Evolutionary conservation across 1,140 invertebrate species (phyloP).

Genomic region (Drosophila ogumai): DNA sequence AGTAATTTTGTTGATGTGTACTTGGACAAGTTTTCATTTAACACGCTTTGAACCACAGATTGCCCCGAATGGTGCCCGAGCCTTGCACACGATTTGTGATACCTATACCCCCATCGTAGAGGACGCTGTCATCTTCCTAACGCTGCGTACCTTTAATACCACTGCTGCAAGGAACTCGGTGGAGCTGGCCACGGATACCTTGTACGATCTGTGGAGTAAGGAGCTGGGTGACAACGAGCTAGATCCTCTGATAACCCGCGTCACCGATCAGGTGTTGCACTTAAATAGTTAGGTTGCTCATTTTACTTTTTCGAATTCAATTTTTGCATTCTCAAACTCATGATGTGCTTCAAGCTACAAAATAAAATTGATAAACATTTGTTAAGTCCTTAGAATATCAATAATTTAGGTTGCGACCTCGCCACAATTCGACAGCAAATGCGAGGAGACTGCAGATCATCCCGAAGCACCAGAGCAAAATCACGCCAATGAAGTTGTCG

Average conservation of each 20-base stretch:
- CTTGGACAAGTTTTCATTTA: not conserved
- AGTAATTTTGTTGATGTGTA: constrained; percentile 29
- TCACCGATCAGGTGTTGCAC: constrained; percentile 67
- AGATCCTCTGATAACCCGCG: constrained; percentile 71
- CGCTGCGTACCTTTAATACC: constrained; percentile 40
- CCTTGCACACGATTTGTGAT: constrained; percentile 78
- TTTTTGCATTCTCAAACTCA: not conserved
- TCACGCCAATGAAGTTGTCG: constrained; percentile 68
- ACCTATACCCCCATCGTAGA: constrained; percentile 60
- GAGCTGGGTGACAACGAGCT: constrained; percentile 57
- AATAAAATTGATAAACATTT: not conserved
- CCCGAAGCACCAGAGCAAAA: constrained; percentile 71
- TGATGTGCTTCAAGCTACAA: not conserved
- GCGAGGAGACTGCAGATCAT: constrained; percentile 62
- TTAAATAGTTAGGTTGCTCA: constrained; percentile 7
- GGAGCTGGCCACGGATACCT: constrained; percentile 47
- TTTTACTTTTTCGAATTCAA: not conserved
- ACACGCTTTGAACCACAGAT: constrained; percentile 43
- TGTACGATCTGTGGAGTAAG: constrained; percentile 59
- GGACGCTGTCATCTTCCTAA: constrained; percentile 73
- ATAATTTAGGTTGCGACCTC: not conserved
- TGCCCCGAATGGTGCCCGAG: constrained; percentile 59
- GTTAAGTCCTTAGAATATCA: not conserved
- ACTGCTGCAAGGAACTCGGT: constrained; percentile 5
- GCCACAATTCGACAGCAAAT: constrained; percentile 61